These are phyloP conservation scores for Salvelinus fontinalis DNA, from an alignment of 2,113 vertebrate genomes.

Conservation along the genomic window DNA sequence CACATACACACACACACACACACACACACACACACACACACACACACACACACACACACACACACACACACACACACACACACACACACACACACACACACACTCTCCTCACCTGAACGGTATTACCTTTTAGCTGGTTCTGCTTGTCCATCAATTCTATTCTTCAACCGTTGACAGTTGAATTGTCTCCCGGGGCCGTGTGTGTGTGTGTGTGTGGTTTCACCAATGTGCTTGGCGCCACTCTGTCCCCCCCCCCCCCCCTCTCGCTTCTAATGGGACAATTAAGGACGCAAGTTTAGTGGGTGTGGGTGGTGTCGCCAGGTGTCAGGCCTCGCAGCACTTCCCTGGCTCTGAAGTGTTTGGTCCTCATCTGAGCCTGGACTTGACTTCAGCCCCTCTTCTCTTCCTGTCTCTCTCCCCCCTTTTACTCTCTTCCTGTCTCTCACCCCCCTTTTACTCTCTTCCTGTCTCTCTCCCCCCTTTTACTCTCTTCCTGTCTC, in stretches of 20 bases:
- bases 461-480: neutral
- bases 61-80: slow-evolving; percentile 36
- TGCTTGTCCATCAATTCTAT: slow-evolving; percentile 68
- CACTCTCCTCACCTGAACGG: slow-evolving; percentile 68
- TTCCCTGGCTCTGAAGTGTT: slow-evolving; percentile 33
- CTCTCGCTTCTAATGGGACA: slow-evolving; percentile 49
- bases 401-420: no score
- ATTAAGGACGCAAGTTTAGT: slow-evolving; percentile 36
- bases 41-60: slow-evolving; percentile 22
- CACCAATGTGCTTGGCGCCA: slow-evolving; percentile 63
- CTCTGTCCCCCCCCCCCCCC: slow-evolving; percentile 58
- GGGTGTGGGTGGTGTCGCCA: slow-evolving; percentile 11
- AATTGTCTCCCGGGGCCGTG: slow-evolving; percentile 63
- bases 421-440: neutral
- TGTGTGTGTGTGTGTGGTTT: slow-evolving; percentile 17
- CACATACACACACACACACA: no score
- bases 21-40: no score
- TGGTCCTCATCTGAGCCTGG: slow-evolving; percentile 39
- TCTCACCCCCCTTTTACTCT: neutral
- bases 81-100: slow-evolving; percentile 36
- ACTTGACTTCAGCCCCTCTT: slow-evolving; percentile 30
- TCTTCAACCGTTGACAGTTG: slow-evolving; percentile 66
- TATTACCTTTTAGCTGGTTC: slow-evolving; percentile 75
- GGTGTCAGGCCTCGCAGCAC: slow-evolving; percentile 35
- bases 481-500: neutral